Evolutionary conservation across 2,888 invertebrate species (phyloP).

Genomic region (Stenolophus ochropezus): DNA sequence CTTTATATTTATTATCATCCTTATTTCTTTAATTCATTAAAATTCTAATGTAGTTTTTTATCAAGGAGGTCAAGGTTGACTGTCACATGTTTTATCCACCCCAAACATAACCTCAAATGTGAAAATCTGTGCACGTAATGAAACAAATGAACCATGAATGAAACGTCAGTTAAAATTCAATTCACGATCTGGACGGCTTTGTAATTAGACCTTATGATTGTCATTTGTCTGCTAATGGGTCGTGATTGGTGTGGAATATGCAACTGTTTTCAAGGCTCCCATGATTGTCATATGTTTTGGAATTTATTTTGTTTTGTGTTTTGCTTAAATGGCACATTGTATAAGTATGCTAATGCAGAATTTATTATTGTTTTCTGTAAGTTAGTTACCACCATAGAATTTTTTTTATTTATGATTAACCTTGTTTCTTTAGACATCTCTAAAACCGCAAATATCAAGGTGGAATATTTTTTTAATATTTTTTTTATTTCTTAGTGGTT

Average conservation of each 20-base stretch:
- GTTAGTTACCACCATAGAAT: no score
- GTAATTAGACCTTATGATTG: slow-evolving; percentile 9
- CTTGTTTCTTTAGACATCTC: not conserved
- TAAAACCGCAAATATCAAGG: not conserved
- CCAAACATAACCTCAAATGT: not conserved
- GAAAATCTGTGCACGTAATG: not conserved
- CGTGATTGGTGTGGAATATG: not conserved
- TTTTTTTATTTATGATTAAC: not conserved
- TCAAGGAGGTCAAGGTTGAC: not conserved
- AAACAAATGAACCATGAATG: slow-evolving; percentile 2
- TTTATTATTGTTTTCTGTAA: not conserved
- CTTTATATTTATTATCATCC: not conserved
- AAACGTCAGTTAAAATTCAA: not conserved
- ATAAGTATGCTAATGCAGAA: not conserved
- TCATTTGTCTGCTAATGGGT: not conserved
- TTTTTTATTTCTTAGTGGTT: not conserved
- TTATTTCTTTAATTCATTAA: not conserved
- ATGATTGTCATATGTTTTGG: not conserved
- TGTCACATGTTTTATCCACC: not conserved
- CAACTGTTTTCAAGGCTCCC: slow-evolving; percentile 11
- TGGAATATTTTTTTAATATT: not conserved
- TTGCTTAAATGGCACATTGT: not conserved
- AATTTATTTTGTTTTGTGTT: not conserved
- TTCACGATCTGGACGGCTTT: slow-evolving; percentile 1
- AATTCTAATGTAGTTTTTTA: not conserved